Evolutionary conservation across 2,113 vertebrate genomes (phyloP), one percentile per base, ranked within the genome.

Genomic region (Alouatta palliata): DNA sequence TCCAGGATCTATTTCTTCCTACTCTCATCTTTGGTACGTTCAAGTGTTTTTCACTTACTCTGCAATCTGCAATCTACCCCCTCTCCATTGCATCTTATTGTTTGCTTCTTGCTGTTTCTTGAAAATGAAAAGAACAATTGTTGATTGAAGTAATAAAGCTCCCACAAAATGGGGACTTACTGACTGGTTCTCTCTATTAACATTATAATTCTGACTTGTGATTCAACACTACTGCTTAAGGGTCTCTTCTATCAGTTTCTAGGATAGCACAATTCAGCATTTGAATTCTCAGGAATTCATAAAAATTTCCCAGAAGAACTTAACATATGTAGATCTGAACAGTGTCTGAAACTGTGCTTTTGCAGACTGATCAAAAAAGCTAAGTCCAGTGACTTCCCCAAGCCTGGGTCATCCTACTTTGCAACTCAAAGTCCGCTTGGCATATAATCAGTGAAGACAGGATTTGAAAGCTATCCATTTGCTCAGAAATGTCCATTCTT

Each of bases 111-210:
- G 91, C 87, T 56, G 23, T 64, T 80, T 35, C 70, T 86, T 85
- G 16, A 85, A 96, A 95, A 91, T 71, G 81, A 94, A 93, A 94
- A 92, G 87, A 94, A 93, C 16, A 23, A 54, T 49, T 94, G 56
- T 80, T 54, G 77, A 91, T 92, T 96, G 54, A 97, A 80, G 52
- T 82, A 95, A 86, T 93, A 96, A 92, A 94, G 37, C 17, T 86
- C 75, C 77, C 61, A 52, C 71, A 94, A 94, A 81, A 75, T 92
- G 77, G 61, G 94, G 84, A 79, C 19, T 92, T 95, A 47, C 64
- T 97, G 58, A 86, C 35, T 95, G 96, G 95, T 94, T 97, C n/a
- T n/a, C n/a, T n/a, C 21, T 20, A 90, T 71, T 45, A 90, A 58
- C 30, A 30, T 88, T 66, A 19, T 66, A 86, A 84, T 47, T 81